Conservation (phyloP, 2,113 vertebrate genomes). For the Rattus rattus region DNA sequence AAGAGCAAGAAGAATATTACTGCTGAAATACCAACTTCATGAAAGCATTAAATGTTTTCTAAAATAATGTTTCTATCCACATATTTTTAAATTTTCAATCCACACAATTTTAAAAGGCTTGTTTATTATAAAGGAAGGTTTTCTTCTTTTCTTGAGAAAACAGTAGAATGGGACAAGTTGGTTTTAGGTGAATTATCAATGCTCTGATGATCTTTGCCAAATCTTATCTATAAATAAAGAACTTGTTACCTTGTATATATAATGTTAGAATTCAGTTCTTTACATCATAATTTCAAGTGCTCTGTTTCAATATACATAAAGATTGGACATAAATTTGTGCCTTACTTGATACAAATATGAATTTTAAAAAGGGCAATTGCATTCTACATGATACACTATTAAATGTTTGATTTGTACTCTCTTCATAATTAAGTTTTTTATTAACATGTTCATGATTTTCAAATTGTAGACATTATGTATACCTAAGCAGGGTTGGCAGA, state of each 20-base stretch:
- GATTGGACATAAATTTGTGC: not conserved
- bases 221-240: not conserved
- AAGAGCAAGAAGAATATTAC: not conserved
- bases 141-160: constrained; percentile 29
- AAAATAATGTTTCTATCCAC: not conserved
- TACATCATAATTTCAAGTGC: not conserved
- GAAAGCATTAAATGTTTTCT: not conserved
- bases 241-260: not conserved
- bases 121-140: constrained; percentile 16
- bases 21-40: not conserved
- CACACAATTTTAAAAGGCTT: not conserved
- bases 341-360: not conserved
- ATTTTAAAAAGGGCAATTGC: not conserved
- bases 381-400: not conserved
- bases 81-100: not conserved
- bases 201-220: not conserved
- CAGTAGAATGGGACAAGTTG: not conserved
- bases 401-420: not conserved
- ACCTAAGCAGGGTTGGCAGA: not conserved
- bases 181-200: not conserved
- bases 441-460: constrained; percentile 2
- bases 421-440: not conserved
- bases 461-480: too few relatives aligned
- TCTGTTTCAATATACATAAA: not conserved
- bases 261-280: constrained; percentile 11